phyloP scores from a whole-genome alignment of 1,140 invertebrate species.

The Cardiocondyla obscurior region DNA sequence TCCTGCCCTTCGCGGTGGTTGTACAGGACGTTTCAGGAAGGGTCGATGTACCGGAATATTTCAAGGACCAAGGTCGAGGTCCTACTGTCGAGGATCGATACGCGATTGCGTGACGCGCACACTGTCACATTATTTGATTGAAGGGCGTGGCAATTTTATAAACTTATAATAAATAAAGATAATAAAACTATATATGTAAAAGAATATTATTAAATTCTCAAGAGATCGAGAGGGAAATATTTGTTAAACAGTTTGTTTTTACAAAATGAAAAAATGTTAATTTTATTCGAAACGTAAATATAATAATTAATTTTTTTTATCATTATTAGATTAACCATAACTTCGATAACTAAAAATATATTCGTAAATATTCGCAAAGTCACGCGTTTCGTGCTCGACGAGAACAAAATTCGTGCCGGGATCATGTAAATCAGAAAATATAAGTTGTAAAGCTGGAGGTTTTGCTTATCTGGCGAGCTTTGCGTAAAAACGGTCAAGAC shows the following conservation, averaged over 20 bases:
- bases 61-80: constrained; percentile 81
- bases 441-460: background rate
- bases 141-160: constrained; percentile 61
- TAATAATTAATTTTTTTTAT: background rate
- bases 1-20: background rate
- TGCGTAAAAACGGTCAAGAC: background rate
- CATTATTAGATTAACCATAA: background rate
- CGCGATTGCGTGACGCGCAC: constrained; percentile 45
- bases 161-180: too few relatives aligned
- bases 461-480: background rate
- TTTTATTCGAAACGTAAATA: background rate
- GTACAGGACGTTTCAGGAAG: constrained; percentile 57
- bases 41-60: constrained; percentile 69
- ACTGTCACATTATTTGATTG: constrained; percentile 34
- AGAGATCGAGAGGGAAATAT: background rate
- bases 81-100: constrained; percentile 76
- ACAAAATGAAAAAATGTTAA: background rate
- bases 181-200: too few relatives aligned
- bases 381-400: background rate
- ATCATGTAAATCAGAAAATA: background rate
- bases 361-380: too few relatives aligned
- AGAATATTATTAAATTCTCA: too few relatives aligned
- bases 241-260: background rate
- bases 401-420: background rate
- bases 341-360: background rate